phyloP scores from a whole-genome alignment of 2,797 vertebrate species.

The Macroramphosus scolopax region DNA sequence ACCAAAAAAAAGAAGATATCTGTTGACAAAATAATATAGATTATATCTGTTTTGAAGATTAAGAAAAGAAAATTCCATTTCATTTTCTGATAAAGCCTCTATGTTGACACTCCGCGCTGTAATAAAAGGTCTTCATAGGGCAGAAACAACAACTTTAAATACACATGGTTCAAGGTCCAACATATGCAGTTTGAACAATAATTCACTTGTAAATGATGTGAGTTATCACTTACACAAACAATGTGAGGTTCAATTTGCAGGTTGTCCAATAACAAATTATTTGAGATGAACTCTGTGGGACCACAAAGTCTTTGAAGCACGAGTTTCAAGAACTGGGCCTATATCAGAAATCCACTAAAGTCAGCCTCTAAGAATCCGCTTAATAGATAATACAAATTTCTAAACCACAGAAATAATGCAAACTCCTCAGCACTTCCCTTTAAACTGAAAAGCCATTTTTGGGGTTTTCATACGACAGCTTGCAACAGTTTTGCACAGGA shows the following conservation, averaged over 20 bases:
- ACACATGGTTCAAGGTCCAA: constrained; percentile 33
- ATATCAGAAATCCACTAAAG: constrained; percentile 35
- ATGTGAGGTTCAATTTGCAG: constrained; percentile 18
- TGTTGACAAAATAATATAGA: constrained; percentile 28
- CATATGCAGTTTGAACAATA: constrained; percentile 17
- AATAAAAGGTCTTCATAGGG: constrained; percentile 32
- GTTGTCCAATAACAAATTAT: constrained; percentile 18
- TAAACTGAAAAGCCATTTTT: constrained; percentile 27
- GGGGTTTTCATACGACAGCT: constrained; percentile 35
- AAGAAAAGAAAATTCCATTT: constrained; percentile 28
- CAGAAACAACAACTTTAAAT: constrained; percentile 44
- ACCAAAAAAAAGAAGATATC: constrained; percentile 28
- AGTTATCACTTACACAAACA: constrained; percentile 13
- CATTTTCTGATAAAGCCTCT: constrained; percentile 33
- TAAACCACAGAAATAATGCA: constrained; percentile 23
- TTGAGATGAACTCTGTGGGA: constrained; percentile 19
- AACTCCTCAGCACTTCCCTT: constrained; percentile 34
- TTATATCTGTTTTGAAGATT: constrained; percentile 40
- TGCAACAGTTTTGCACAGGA: constrained; percentile 44
- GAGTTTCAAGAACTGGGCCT: too few species aligned
- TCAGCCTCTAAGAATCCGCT: constrained; percentile 9
- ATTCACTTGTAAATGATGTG: constrained; percentile 13
- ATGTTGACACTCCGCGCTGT: constrained; percentile 55
- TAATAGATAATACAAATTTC: constrained; percentile 23
- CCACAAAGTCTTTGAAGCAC: constrained; percentile 5